Evolutionary conservation across 2,888 invertebrate species (phyloP).

Genomic region (Orthosia cruda): DNA sequence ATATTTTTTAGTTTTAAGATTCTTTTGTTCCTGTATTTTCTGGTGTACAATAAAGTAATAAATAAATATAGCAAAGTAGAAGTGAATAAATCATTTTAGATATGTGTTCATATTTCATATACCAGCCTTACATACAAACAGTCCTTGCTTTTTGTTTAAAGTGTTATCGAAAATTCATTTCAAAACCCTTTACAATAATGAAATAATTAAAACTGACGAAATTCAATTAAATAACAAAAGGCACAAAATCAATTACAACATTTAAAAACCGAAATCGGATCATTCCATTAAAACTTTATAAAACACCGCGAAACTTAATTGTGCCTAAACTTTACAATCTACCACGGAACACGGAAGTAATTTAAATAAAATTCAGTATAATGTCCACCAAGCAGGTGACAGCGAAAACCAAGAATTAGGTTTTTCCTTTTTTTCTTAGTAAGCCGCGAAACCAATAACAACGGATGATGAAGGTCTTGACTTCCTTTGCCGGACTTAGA

Average conservation of each 20-base stretch:
- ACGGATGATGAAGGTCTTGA: too few relatives aligned
- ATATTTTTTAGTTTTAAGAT: too few relatives aligned
- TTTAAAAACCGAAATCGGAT: constrained; percentile 28
- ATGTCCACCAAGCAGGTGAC: neutral
- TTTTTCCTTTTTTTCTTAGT: too few relatives aligned
- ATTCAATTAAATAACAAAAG: constrained; percentile 16
- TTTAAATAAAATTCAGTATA: neutral
- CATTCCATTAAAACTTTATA: constrained; percentile 40
- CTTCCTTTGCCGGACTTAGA: too few relatives aligned
- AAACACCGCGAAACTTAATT: neutral
- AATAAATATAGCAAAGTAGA: too few relatives aligned
- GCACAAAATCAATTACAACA: constrained; percentile 20
- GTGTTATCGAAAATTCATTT: neutral
- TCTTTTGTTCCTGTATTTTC: too few relatives aligned
- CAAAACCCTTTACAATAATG: neutral
- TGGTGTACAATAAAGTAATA: too few relatives aligned
- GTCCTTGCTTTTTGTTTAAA: too few relatives aligned
- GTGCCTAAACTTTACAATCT: constrained; percentile 6
- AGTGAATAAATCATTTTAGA: neutral
- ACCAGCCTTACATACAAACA: neutral
- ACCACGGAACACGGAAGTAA: constrained; percentile 10
- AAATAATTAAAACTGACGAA: neutral
- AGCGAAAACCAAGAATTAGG: too few relatives aligned
- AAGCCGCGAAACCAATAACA: too few relatives aligned
- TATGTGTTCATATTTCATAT: neutral